Conservation (phyloP, 1,140 invertebrate genomes). For the Fopius arisanus region DNA sequence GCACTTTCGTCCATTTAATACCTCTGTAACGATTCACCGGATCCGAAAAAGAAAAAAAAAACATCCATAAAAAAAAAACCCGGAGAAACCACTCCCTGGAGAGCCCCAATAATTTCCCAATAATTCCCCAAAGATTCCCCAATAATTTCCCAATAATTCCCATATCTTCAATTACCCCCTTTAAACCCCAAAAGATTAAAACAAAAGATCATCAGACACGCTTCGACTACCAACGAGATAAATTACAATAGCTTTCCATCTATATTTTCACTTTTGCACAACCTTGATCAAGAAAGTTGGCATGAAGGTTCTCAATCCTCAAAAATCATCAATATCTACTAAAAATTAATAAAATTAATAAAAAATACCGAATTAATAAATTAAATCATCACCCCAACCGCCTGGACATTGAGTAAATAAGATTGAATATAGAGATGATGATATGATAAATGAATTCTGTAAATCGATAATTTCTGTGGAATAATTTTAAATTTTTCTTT, state of each 20-base stretch:
- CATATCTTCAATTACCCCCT: too few species aligned
- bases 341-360: not conserved
- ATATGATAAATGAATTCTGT: too few species aligned
- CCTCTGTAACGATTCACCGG: not conserved
- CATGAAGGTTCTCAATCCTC: constrained; percentile 19
- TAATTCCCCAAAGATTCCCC: too few species aligned
- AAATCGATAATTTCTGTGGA: too few species aligned
- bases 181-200: too few species aligned
- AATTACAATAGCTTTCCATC: constrained; percentile 16
- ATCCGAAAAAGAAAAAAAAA: not conserved
- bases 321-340: not conserved
- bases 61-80: not conserved
- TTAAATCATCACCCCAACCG: too few species aligned
- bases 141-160: too few species aligned
- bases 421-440: too few species aligned
- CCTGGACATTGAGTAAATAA: too few species aligned
- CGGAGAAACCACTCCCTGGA: too few species aligned
- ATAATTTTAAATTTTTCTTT: too few species aligned
- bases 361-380: not conserved
- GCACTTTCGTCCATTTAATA: constrained; percentile 19
- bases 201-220: not conserved
- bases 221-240: not conserved
- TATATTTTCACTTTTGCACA: constrained; percentile 25
- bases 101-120: too few species aligned
- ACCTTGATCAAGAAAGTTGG: constrained; percentile 27